Base-by-base conservation (phyloP, 2,888 invertebrate genomes). In the Caenorhabditis sp. region DNA sequence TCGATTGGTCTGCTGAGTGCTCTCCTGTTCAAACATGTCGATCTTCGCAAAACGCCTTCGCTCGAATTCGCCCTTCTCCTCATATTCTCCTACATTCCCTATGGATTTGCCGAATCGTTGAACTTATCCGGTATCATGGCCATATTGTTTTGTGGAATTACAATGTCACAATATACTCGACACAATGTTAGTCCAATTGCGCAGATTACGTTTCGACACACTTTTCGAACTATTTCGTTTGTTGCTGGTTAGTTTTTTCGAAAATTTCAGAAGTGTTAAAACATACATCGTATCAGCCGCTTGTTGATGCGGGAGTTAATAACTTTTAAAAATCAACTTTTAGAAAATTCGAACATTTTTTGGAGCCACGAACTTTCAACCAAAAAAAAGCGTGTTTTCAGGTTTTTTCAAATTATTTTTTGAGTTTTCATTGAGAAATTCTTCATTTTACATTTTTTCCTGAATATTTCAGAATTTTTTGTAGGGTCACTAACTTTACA, bases 161-260 rank as follows among this genome's bases (percentile, higher is more conserved):
- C 97, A 0, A 99, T 99, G 99, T 97, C 97, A 0, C 99, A 99
- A 89, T 99, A 99, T 89, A 97, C 97, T 17, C 99, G 99, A 90
- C 95, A 94, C 88, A 99, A 99, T 89, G 90, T 99, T 54, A 97
- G 97, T 0, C 97, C 97, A 0, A 93, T 99, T 23, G 97, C 97
- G 0, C 99, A 99, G 90, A 96, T 99, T 62, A 97, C 97, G 3
- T 97, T 99, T 93, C 97, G 97, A 88, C 97, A 97, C 89, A 97
- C 97, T 0, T 94, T 99, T 92, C 91, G 96, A 86, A 97, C 97
- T 0, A 90, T 99, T 69, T 94, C 99, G 1, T 97, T 99, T 87
- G 95, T 97, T 78, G 97, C 91, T 70, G 91, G 91, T 90, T 4
- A 53, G 53, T 24, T 53, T 24, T 53, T 24, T 31, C n/a, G n/a